Base-by-base conservation (phyloP, 2,113 vertebrate species). In the Urocynchramus pylzowi region DNA sequence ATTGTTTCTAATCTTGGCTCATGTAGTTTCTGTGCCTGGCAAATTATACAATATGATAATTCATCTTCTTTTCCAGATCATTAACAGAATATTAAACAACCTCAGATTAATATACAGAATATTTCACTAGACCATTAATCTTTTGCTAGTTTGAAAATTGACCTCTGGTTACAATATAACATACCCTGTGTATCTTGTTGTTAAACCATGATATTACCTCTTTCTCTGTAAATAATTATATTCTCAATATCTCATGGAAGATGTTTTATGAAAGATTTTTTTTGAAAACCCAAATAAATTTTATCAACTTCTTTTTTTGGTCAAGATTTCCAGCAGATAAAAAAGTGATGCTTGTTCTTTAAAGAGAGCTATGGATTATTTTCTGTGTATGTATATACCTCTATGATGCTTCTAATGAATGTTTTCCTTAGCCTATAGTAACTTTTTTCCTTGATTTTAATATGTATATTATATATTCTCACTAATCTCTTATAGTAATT, bases 21-120 rank as follows among this genome's bases (percentile, higher is more conserved):
- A 20, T 20, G 6, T 52, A 67, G 39, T n/a, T 85, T 65, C 39
- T 70, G 4, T 78, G 56, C 56, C 78, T 39, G 31, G 21, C 13
- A 94, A 77, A 88, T 53, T 61, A 13, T 80, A 69, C 24, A 53
- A 6, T 65, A 41, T 35, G 28, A 63, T 83, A 61, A 59, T 76
- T 90, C 35, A 80, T 76, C 27, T 4, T 4, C 35, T 91, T 90
- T 95, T 93, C 50, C 59, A 86, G 67, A 56, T 85, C 33, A 85
- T 95, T 95, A 93, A 39, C 37, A 86, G 18, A 65, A 90, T 92
- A n/a, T 85, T 89, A 82, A 89, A 84, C 18, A 92, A 31, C n/a
- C 60, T 76, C 67, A 80, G 14, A 69, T 54, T 88, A 90, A 47
- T 88, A 54, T 17, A 50, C 30, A 69, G 33, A 79, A 57, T 90